Percentiles rank a stretch among this genome's conserved stretches.
Conservation (phyloP, 2,797 vertebrate species). For the Labroides dimidiatus region DNA sequence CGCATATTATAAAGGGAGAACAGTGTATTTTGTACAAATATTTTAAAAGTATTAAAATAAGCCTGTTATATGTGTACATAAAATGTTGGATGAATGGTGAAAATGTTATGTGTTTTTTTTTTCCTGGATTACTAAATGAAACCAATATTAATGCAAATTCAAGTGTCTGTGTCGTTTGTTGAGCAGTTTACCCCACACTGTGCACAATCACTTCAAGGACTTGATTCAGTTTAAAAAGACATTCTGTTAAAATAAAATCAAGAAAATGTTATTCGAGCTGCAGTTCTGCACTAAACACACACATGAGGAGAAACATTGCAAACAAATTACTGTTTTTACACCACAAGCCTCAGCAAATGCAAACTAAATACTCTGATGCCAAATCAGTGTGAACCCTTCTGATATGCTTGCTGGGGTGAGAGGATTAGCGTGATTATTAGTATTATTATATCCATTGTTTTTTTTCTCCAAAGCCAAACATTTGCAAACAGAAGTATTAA, state of each 20-base stretch:
- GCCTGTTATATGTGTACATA: conserved; percentile 81
- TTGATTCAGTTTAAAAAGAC: background rate
- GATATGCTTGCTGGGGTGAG: too few relatives aligned
- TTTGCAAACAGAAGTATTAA: too few relatives aligned
- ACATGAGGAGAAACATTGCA: background rate
- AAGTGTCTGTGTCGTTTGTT: conserved; percentile 67
- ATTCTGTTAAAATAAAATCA: background rate
- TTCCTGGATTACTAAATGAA: conserved; percentile 81
- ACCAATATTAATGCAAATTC: conserved; percentile 76
- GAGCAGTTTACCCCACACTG: background rate
- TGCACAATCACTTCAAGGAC: too few relatives aligned
- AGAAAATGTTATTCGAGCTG: too few relatives aligned
- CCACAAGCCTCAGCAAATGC: too few relatives aligned
- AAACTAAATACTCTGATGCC: too few relatives aligned
- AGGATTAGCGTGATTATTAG: too few relatives aligned
- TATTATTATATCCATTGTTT: too few relatives aligned
- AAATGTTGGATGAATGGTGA: conserved; percentile 76
- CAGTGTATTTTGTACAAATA: conserved; percentile 86
- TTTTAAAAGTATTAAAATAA: conserved; percentile 83
- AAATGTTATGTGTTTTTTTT: conserved; percentile 74
- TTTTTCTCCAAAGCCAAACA: too few relatives aligned
- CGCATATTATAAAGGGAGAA: conserved; percentile 78
- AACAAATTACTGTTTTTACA: too few relatives aligned
- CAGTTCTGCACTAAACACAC: background rate
- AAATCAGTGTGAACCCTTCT: too few relatives aligned